phyloP scores from a whole-genome alignment of 2,113 vertebrate genomes.

The Aplodontia rufa region DNA sequence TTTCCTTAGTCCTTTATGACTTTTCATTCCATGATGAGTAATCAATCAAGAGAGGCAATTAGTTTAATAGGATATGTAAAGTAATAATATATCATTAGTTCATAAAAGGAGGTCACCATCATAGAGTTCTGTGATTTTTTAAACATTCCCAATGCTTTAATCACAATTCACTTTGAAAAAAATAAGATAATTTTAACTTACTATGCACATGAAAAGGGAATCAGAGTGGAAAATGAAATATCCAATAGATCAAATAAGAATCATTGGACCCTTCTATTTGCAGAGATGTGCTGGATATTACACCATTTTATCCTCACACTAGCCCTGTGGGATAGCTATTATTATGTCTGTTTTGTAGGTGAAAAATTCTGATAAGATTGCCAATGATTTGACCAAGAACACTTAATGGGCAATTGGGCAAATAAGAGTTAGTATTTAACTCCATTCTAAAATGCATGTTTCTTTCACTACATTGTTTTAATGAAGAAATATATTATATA shows the following conservation, averaged over 20 bases:
- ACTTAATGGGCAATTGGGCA: background rate
- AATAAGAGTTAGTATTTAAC: background rate
- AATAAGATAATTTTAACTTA: background rate
- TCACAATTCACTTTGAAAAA: background rate
- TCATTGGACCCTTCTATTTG: background rate
- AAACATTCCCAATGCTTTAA: background rate
- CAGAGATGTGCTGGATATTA: background rate
- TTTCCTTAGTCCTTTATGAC: background rate
- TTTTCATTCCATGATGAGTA: background rate
- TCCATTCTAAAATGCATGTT: background rate
- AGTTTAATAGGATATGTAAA: background rate
- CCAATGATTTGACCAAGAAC: background rate
- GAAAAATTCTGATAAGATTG: background rate
- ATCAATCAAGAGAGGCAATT: background rate
- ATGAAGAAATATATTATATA: background rate
- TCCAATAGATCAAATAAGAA: background rate
- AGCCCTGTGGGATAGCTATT: background rate
- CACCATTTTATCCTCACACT: background rate
- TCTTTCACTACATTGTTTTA: conserved; percentile 6
- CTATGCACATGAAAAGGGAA: background rate
- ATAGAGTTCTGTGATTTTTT: conserved; percentile 1
- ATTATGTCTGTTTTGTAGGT: background rate
- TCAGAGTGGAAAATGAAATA: background rate
- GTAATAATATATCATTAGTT: background rate
- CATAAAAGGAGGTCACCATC: background rate